Percentiles rank a stretch among this genome's conserved stretches.
Evolutionary conservation across 2,797 vertebrate species (phyloP).

Genomic region (Margarornis squamiger): DNA sequence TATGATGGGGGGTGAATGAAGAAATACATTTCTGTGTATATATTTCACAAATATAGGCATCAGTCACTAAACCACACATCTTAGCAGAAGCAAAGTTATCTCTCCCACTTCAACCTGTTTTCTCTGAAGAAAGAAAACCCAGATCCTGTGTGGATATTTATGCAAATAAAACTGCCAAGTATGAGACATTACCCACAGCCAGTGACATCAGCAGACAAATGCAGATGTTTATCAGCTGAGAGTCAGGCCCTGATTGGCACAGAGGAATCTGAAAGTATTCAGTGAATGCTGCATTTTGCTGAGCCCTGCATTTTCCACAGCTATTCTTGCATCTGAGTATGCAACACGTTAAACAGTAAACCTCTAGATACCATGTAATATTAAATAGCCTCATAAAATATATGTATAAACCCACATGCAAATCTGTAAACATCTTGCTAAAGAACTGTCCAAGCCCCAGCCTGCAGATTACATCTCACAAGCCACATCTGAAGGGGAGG

Average conservation of each 20-base stretch:
- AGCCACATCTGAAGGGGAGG: background rate
- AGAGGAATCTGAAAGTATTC: background rate
- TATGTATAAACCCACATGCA: background rate
- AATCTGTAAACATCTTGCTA: background rate
- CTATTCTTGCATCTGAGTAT: background rate
- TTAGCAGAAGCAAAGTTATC: background rate
- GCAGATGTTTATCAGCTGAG: slow-evolving; percentile 15
- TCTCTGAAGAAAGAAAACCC: background rate
- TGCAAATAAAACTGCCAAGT: background rate
- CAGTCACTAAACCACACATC: background rate
- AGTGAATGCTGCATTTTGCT: background rate
- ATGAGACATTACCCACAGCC: background rate
- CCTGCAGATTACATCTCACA: background rate
- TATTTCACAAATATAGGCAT: background rate
- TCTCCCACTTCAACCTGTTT: background rate
- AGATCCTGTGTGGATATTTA: background rate
- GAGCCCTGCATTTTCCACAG: background rate
- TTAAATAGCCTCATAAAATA: background rate
- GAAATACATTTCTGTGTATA: background rate
- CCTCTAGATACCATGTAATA: background rate
- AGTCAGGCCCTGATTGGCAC: background rate
- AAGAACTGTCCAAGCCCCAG: background rate
- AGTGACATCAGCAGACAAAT: background rate
- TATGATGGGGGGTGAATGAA: background rate
- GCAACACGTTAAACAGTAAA: background rate